These are phyloP conservation scores for Cephalopachus bancanus DNA, from an alignment of 2,797 vertebrate species.

Conservation along the genomic window DNA sequence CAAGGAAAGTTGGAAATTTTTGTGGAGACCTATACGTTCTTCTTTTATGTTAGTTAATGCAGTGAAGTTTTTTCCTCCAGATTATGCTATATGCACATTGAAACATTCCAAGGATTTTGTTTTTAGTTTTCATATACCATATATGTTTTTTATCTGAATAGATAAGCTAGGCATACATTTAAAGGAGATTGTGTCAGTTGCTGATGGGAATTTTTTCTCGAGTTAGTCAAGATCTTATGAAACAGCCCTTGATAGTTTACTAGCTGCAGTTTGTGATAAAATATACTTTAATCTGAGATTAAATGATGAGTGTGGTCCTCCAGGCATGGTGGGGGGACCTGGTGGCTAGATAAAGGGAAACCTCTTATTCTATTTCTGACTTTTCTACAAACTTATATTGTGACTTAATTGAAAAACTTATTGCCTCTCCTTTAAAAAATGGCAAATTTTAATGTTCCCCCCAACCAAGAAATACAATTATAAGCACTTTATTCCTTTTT, in stretches of 20 bases:
- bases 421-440: not conserved
- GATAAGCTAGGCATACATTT: not conserved
- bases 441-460: not conserved
- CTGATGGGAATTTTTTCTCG: not conserved
- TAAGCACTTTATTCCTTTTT: not conserved
- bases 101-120: constrained; percentile 20
- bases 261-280: constrained; percentile 38
- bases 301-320: not conserved
- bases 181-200: not conserved
- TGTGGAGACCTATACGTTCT: not conserved
- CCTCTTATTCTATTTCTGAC: constrained; percentile 45
- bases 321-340: not conserved
- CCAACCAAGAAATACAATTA: constrained; percentile 28
- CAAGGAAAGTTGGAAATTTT: constrained; percentile 16
- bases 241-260: not conserved
- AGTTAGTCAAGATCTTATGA: constrained; percentile 27
- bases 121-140: not conserved
- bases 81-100: not conserved
- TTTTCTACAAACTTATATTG: not conserved
- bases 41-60: not conserved
- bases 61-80: not conserved
- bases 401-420: constrained; percentile 40
- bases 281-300: not conserved
- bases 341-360: not conserved
- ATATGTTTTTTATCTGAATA: not conserved